phyloP scores from a whole-genome alignment of 2,113 vertebrate genomes.

The Anser cygnoides region DNA sequence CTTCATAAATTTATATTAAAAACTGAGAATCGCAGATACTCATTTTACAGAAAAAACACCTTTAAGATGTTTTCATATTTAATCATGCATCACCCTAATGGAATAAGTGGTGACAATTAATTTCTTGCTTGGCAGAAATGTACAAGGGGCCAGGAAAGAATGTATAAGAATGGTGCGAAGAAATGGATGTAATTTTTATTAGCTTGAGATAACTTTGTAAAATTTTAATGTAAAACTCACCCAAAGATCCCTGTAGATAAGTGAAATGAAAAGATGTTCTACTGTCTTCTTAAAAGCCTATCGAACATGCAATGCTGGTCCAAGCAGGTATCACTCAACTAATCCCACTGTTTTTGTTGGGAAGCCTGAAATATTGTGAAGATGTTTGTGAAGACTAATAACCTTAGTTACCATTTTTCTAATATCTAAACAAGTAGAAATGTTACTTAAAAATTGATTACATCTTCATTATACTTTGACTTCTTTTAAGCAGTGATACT shows the following conservation, averaged over 20 bases:
- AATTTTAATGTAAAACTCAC: neutral
- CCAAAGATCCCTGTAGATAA: neutral
- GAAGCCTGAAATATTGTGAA: neutral
- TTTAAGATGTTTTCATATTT: neutral
- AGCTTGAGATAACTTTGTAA: neutral
- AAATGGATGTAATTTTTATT: neutral
- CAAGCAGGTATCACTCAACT: neutral
- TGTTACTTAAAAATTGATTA: neutral
- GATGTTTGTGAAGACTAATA: neutral
- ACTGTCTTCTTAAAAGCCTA: neutral
- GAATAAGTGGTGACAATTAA: neutral
- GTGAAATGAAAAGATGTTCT: neutral
- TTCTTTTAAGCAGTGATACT: neutral
- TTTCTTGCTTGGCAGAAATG: neutral
- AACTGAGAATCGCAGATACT: neutral
- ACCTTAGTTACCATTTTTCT: neutral
- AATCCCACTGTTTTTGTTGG: neutral
- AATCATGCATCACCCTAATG: neutral
- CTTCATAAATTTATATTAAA: neutral
- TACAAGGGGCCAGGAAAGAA: neutral
- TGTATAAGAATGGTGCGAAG: neutral
- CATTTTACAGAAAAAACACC: neutral
- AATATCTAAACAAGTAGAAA: neutral
- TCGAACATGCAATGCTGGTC: neutral
- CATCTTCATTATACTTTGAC: neutral